These are phyloP conservation scores for Ianthella basta DNA, from an alignment of 37 sponge, comb jelly and placozoan genomes.

Conservation along the genomic window DNA sequence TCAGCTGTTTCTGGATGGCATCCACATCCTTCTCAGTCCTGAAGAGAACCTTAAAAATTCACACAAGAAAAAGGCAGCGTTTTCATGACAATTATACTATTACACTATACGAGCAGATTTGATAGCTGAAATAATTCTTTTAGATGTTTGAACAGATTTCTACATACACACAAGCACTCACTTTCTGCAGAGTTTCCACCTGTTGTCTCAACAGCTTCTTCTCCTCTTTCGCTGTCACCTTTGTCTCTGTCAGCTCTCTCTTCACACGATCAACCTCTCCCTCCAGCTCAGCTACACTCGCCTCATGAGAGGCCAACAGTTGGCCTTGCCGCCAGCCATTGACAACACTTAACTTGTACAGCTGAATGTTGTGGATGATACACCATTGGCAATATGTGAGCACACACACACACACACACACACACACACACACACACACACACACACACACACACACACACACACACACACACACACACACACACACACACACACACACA, in stretches of 20 bases:
- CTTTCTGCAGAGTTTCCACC: conserved; percentile 60
- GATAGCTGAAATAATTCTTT: no score
- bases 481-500: no score
- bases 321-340: neutral
- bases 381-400: neutral
- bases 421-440: no score
- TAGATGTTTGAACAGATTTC: no score
- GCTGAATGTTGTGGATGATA: neutral
- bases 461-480: no score
- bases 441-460: no score
- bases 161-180: conserved; percentile 31
- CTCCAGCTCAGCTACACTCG: conserved; percentile 11
- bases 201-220: conserved; percentile 54
- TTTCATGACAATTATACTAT: no score
- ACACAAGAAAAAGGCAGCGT: neutral
- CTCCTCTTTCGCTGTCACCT: conserved; percentile 59
- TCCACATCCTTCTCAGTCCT: conserved; percentile 55
- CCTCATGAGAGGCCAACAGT: neutral
- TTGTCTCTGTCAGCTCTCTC: conserved; percentile 20
- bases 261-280: conserved; percentile 26
- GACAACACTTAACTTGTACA: neutral
- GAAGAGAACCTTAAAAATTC: conserved; percentile 37
- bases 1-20: conserved; percentile 24
- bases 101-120: no score
- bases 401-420: no score